Conservation (phyloP, 1,140 invertebrate species). For the Gonatopus flavifemur region DNA sequence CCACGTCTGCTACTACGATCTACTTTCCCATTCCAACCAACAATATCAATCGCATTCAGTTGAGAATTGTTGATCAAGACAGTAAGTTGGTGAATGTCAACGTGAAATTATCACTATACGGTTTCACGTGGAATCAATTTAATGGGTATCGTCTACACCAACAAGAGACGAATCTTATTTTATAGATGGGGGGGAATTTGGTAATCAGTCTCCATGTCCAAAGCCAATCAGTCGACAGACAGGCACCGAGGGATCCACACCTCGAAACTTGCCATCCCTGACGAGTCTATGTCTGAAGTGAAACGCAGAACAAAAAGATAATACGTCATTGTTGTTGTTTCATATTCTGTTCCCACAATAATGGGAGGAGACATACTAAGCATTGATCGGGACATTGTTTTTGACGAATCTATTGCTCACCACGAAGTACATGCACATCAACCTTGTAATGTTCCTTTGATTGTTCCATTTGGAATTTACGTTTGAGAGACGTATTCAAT, state of each 20-base stretch:
- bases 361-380: constrained; percentile 20
- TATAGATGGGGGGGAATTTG: too few relatives aligned
- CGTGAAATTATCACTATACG: constrained; percentile 31
- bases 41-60: constrained; percentile 11
- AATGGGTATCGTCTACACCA: constrained; percentile 6
- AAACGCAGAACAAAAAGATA: constrained; percentile 8
- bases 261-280: too few relatives aligned
- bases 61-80: constrained; percentile 23
- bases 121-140: constrained; percentile 18
- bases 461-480: too few relatives aligned
- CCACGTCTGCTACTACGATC: constrained; percentile 20
- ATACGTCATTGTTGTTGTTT: constrained; percentile 17
- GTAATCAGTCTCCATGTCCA: too few relatives aligned
- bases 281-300: background rate
- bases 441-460: too few relatives aligned
- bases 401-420: constrained; percentile 40
- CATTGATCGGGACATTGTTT: constrained; percentile 11
- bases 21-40: constrained; percentile 13
- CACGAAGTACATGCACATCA: constrained; percentile 41
- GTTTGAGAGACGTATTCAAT: too few relatives aligned
- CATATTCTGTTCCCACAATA: constrained; percentile 19
- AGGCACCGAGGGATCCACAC: too few relatives aligned
- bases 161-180: too few relatives aligned
- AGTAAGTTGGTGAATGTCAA: constrained; percentile 21
- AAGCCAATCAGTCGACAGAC: too few relatives aligned